Percentiles rank a stretch among this genome's conserved stretches.
Evolutionary conservation across 2,888 invertebrate genomes (phyloP).

Genomic region (Drosophila acutilabella): DNA sequence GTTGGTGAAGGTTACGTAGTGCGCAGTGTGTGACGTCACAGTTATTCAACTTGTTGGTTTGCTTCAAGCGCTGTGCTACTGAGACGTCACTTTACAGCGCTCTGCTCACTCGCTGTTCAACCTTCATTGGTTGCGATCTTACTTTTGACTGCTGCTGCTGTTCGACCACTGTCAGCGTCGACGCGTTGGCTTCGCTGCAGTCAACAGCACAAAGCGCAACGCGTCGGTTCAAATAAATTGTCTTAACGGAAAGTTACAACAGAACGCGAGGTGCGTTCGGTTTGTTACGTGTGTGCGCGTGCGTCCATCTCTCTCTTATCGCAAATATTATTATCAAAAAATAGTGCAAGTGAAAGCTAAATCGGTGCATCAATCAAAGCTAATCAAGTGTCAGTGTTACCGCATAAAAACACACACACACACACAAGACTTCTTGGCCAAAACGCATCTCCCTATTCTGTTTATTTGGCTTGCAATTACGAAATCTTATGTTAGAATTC

Average conservation of each 20-base stretch:
- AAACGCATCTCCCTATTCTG: conserved; percentile 36
- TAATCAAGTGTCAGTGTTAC: conserved; percentile 16
- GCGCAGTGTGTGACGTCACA: conserved; percentile 32
- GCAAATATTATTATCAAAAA: conserved; percentile 11
- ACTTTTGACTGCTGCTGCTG: conserved; percentile 32
- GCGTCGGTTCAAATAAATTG: conserved; percentile 65
- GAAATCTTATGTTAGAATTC: conserved; percentile 59
- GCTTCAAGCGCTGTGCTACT: conserved; percentile 4
- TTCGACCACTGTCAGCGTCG: not conserved
- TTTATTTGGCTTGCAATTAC: conserved; percentile 57
- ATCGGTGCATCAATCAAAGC: conserved; percentile 6
- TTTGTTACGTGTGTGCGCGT: conserved; percentile 22
- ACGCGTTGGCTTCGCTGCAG: conserved; percentile 54
- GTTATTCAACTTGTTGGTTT: not conserved
- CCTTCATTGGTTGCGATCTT: conserved; percentile 30
- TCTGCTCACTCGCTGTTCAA: conserved; percentile 5
- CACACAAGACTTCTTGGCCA: conserved; percentile 4
- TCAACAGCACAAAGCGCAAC: conserved; percentile 76
- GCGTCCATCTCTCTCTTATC: conserved; percentile 18
- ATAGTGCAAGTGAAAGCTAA: conserved; percentile 23
- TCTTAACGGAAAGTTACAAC: conserved; percentile 54
- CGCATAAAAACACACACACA: too few relatives aligned
- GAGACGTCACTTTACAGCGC: conserved; percentile 34
- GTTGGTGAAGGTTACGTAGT: conserved; percentile 22
- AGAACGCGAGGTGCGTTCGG: conserved; percentile 10